Evolutionary conservation across 2,888 invertebrate genomes (phyloP).

Genomic region (Cecidostiba fungosa): DNA sequence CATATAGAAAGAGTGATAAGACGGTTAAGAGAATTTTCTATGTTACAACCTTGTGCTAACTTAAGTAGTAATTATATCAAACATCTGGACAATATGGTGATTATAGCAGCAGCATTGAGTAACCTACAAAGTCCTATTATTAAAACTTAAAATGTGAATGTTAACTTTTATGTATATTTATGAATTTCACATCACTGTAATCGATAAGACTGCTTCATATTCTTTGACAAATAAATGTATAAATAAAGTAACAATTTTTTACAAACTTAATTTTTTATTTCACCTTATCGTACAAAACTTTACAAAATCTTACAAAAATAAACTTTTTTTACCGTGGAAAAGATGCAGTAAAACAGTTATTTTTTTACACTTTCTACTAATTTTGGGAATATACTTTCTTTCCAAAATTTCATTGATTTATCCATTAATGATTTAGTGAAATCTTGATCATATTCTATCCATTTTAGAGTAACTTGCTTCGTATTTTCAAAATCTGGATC

Average conservation of each 20-base stretch:
- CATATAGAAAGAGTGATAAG: constrained; percentile 72
- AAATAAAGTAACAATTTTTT: too few species aligned
- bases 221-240: too few species aligned
- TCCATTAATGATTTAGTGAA: not conserved
- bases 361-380: not conserved
- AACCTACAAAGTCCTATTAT: constrained; percentile 65
- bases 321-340: too few species aligned
- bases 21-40: constrained; percentile 59
- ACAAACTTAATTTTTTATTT: too few species aligned
- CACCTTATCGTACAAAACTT: too few species aligned
- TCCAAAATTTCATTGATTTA: not conserved
- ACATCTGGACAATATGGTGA: constrained; percentile 57
- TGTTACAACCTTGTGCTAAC: constrained; percentile 57
- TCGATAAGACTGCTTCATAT: too few species aligned
- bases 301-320: too few species aligned
- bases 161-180: too few species aligned
- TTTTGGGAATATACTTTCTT: constrained; percentile 2
- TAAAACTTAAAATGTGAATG: constrained; percentile 43
- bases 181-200: too few species aligned
- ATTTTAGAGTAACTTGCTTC: constrained; percentile 1
- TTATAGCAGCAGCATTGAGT: constrained; percentile 64
- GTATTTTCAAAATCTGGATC: not conserved
- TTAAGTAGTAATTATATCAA: constrained; percentile 23
- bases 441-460: not conserved
- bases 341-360: too few species aligned